Conservation (phyloP, 2,797 vertebrate species). For the Chaenodraco wilsoni region DNA sequence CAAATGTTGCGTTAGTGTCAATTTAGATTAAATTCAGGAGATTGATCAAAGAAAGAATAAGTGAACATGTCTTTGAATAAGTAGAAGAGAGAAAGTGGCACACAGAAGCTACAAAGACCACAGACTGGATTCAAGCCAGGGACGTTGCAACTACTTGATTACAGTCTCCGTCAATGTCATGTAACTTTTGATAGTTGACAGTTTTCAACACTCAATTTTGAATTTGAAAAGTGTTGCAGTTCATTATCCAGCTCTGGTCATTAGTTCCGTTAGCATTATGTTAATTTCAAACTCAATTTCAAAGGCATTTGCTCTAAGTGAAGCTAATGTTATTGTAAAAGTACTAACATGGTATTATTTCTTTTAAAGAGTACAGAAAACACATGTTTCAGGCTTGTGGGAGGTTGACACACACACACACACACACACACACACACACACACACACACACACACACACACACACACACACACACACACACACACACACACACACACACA, state of each 20-base stretch:
- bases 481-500: too few species aligned
- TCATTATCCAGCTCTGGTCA: neutral
- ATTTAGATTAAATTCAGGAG: neutral
- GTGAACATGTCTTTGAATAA: neutral
- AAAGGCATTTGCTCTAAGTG: neutral
- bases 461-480: constrained; percentile 45
- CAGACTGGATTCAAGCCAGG: too few species aligned
- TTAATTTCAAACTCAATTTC: neutral
- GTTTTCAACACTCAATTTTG: neutral
- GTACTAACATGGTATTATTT: constrained; percentile 1
- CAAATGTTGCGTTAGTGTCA: neutral
- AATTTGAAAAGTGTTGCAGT: neutral
- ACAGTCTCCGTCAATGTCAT: too few species aligned
- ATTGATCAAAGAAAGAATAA: neutral
- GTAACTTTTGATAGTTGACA: neutral
- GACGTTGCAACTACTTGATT: too few species aligned
- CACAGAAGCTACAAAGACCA: neutral
- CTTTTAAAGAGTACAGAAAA: neutral
- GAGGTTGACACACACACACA: constrained; percentile 45
- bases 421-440: constrained; percentile 38
- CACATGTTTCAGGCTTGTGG: constrained; percentile 8
- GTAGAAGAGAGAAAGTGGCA: neutral
- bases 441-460: constrained; percentile 52
- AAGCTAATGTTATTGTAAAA: constrained; percentile 1
- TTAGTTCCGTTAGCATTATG: neutral